Evolutionary conservation across 2,888 invertebrate species (phyloP).

Genomic region (Malthinus seriepunctatus): DNA sequence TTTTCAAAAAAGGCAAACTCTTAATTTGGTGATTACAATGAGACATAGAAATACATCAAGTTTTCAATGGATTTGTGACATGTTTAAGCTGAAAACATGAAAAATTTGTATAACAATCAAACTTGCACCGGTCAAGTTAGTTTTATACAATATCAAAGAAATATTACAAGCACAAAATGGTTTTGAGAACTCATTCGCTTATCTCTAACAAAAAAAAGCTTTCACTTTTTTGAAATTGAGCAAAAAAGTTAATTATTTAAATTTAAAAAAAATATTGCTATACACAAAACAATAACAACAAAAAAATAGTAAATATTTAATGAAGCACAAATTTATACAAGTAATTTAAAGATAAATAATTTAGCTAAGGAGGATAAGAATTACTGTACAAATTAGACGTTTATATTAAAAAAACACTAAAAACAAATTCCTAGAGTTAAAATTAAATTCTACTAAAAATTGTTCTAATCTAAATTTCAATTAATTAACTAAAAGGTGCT

Average conservation of each 20-base stretch:
- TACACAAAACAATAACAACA: constrained; percentile 27
- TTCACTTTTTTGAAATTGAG: neutral
- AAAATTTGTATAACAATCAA: neutral
- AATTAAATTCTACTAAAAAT: constrained; percentile 32
- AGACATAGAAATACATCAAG: constrained; percentile 3
- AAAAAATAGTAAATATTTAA: constrained; percentile 32
- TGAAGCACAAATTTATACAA: constrained; percentile 33
- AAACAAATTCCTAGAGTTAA: constrained; percentile 16
- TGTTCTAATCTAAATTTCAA: constrained; percentile 18
- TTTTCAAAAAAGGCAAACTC: neutral
- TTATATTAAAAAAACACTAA: constrained; percentile 20
- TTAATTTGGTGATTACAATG: constrained; percentile 1
- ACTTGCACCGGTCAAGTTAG: constrained; percentile 39
- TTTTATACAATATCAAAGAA: constrained; percentile 25
- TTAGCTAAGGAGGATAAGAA: constrained; percentile 29
- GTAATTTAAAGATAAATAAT: constrained; percentile 32
- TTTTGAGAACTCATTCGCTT: too few relatives aligned
- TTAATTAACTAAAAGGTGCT: constrained; percentile 35
- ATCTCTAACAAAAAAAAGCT: too few relatives aligned
- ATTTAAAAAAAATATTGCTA: neutral
- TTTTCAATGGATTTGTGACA: neutral
- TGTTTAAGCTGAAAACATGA: neutral
- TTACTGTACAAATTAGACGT: constrained; percentile 29
- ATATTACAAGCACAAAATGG: neutral
- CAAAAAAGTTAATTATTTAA: too few relatives aligned